Evolutionary conservation across 2,888 invertebrate species (phyloP).

Genomic region (Euplagia quadripunctaria): DNA sequence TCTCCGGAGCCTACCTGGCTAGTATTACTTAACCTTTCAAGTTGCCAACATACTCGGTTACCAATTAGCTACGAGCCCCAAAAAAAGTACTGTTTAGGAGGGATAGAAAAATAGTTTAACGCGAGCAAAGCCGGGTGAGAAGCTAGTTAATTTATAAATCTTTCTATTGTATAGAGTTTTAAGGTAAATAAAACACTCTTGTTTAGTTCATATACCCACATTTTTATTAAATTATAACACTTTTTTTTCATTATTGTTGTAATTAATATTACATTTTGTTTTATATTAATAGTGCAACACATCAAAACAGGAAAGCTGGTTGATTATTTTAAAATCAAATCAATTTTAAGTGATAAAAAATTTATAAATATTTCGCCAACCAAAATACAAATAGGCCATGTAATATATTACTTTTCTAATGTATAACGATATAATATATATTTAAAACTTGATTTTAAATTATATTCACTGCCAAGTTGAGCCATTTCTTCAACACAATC

Average conservation of each 20-base stretch:
- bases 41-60: too few species aligned
- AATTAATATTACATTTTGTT: slow-evolving; percentile 12
- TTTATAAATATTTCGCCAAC: not conserved
- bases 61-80: too few species aligned
- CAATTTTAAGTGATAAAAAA: not conserved
- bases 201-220: slow-evolving; percentile 85
- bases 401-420: slow-evolving; percentile 7
- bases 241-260: slow-evolving; percentile 40
- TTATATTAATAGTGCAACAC: not conserved
- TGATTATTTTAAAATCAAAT: not conserved
- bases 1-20: too few species aligned
- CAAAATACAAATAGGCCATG: slow-evolving; percentile 7
- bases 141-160: too few species aligned
- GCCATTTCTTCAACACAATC: slow-evolving; percentile 35
- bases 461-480: slow-evolving; percentile 30
- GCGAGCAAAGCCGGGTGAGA: too few species aligned
- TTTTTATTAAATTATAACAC: slow-evolving; percentile 71
- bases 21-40: too few species aligned
- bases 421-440: slow-evolving; percentile 11
- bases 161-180: not conserved
- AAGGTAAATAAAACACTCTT: slow-evolving; percentile 47
- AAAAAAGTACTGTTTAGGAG: too few species aligned
- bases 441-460: slow-evolving; percentile 17
- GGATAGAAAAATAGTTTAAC: too few species aligned
- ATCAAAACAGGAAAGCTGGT: slow-evolving; percentile 1